These are phyloP conservation scores for Monoplex corrugatus DNA, from an alignment of 2,888 invertebrate genomes.

Conservation along the genomic window DNA sequence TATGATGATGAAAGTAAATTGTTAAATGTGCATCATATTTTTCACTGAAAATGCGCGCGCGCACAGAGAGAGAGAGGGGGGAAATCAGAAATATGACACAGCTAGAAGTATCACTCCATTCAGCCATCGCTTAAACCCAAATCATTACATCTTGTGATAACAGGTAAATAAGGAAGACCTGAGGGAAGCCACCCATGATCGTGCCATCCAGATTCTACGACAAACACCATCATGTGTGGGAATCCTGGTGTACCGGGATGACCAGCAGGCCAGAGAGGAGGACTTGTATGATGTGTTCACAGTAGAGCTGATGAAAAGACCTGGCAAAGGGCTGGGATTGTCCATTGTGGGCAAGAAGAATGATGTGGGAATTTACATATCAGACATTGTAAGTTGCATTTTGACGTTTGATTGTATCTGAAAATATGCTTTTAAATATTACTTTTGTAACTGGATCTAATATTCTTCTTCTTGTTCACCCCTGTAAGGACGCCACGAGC, in stretches of 20 bases:
- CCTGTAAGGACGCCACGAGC: no score
- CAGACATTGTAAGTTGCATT: constrained; percentile 90
- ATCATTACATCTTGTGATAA: no score
- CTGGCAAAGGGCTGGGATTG: constrained; percentile 89
- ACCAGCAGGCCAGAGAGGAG: constrained; percentile 83
- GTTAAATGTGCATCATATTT: no score
- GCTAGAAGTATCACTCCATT: no score
- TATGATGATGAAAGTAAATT: no score
- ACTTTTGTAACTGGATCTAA: no score
- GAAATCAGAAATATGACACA: no score
- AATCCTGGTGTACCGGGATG: constrained; percentile 89
- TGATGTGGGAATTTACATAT: constrained; percentile 92
- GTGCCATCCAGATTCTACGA: constrained; percentile 87
- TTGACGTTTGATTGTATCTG: background rate
- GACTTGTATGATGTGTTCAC: constrained; percentile 85
- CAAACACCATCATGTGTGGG: constrained; percentile 91
- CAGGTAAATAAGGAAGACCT: constrained; percentile 89
- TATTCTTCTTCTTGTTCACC: no score
- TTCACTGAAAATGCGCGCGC: no score
- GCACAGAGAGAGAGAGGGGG: no score
- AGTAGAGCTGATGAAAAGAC: constrained; percentile 92
- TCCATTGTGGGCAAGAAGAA: constrained; percentile 89
- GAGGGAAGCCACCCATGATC: constrained; percentile 91
- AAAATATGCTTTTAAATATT: background rate
- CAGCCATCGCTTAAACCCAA: no score